These are phyloP conservation scores for Tokudaia tokunoshimensis DNA, from an alignment of 2,797 vertebrate genomes.

Conservation along the genomic window DNA sequence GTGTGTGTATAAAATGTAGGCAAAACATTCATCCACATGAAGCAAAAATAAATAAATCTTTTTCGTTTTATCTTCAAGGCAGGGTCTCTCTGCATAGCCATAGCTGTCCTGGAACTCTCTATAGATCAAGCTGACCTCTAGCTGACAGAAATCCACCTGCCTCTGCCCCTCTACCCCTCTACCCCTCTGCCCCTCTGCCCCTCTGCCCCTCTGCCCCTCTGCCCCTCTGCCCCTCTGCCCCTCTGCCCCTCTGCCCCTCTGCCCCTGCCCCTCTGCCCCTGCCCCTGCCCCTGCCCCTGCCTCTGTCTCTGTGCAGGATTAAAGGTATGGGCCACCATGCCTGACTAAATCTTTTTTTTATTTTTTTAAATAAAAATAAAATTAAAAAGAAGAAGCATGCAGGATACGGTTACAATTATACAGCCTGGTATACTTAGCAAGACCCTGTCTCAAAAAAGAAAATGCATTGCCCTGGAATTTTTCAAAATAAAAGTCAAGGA, in stretches of 20 bases:
- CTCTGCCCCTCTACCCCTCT: background rate
- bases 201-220: no score
- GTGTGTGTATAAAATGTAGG: background rate
- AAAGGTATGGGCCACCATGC: background rate
- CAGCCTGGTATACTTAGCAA: background rate
- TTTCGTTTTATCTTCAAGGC: background rate
- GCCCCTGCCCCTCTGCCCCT: background rate
- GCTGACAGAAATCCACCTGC: background rate
- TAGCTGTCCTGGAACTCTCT: background rate
- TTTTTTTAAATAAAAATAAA: background rate
- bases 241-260: no score
- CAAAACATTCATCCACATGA: background rate
- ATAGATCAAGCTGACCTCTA: background rate
- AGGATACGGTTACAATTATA: background rate
- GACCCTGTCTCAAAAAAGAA: background rate
- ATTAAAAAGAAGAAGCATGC: background rate
- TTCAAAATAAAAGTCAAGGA: conserved; percentile 54
- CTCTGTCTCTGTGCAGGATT: background rate
- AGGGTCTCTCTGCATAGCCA: background rate
- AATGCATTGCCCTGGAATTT: conserved; percentile 7
- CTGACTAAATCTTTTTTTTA: background rate
- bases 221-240: no score
- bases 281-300: background rate
- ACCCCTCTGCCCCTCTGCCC: no score
- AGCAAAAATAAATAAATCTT: background rate